These are phyloP conservation scores for Ancistrus triradiatus DNA, from an alignment of 2,113 vertebrate species.

Conservation along the genomic window DNA sequence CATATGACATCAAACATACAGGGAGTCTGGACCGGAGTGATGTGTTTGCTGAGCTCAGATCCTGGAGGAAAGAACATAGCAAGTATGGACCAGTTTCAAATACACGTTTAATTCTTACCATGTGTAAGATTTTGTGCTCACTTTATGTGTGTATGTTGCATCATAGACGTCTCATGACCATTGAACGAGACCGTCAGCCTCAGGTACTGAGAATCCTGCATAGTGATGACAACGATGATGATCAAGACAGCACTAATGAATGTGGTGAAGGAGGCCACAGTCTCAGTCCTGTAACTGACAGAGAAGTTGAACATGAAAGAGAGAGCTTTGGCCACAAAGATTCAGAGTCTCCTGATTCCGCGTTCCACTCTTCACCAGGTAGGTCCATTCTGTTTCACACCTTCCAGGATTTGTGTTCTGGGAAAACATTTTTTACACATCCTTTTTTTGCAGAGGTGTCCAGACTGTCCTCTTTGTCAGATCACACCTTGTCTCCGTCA, in stretches of 20 bases:
- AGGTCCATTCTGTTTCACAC: not conserved
- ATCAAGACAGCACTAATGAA: constrained; percentile 52
- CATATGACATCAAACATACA: constrained; percentile 49
- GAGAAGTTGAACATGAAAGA: constrained; percentile 32
- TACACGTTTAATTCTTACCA: not conserved
- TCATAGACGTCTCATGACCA: constrained; percentile 65
- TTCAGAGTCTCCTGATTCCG: constrained; percentile 57
- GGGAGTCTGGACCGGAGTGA: constrained; percentile 50
- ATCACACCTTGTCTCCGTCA: constrained; percentile 59
- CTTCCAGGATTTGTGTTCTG: too few relatives aligned
- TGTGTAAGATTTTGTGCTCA: not conserved
- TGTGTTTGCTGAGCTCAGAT: constrained; percentile 62
- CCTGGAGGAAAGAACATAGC: constrained; percentile 62
- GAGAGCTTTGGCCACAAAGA: constrained; percentile 23
- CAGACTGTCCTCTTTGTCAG: constrained; percentile 50
- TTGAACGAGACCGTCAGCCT: constrained; percentile 57
- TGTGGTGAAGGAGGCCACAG: constrained; percentile 33
- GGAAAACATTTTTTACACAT: constrained; percentile 39
- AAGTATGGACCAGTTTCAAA: constrained; percentile 58
- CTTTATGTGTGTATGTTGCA: constrained; percentile 9
- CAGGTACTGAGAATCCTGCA: constrained; percentile 61
- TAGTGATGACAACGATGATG: constrained; percentile 50
- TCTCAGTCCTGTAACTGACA: constrained; percentile 35
- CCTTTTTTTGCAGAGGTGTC: constrained; percentile 24
- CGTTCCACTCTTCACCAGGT: constrained; percentile 57